Evolutionary conservation across 2,888 invertebrate species (phyloP), one percentile per base, ranked within the genome.

Genomic region (Amphimallon solstitiale): DNA sequence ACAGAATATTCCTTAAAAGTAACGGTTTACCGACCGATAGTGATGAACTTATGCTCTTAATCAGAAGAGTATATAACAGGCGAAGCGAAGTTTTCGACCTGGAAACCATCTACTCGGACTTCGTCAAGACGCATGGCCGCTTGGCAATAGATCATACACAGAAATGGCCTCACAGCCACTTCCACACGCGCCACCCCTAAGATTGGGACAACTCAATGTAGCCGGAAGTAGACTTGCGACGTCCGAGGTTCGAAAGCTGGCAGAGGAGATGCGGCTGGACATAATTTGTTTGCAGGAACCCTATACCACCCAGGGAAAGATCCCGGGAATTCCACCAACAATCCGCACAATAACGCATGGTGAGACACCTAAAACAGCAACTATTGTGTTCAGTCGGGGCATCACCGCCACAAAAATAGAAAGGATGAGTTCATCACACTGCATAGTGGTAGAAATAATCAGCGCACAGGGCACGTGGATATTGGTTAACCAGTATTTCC

Each of bases 231-330:
- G n/a, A 7, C 7, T 19, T 1, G 60, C 19, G 1, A 59, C 37
- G 7, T 3, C n/a, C 2, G 65, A 65, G 21, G 10, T 65, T 1
- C 4, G 21, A 2, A 61, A 23, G 9, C 10, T 66, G 0, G 49
- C 61, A 1, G 40, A 49, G 2, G 45, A 62, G 0, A 3, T 51
- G 4, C 9, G n/a, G 1, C 34, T 51, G 4, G 65, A 66, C 19
- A 21, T 66, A 2, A 10, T 66, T 1, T 37, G 51, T 29, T 1
- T 66, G 3, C 61, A 66, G 17, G 65, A 66, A 37, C 61, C 65
- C 0, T 61, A 51, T 6, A 51, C 5, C 7, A 45, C 3, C 21
- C 1, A 23, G 0, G 48, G 61, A 3, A 0, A 52, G 29, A n/a
- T 17, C 1, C 45, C 9, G 10, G 48, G 21, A 17, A 19, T 61